Percentiles rank a stretch among this genome's conserved stretches.
Conservation (phyloP, 2,888 invertebrate genomes). For the Apeira syringaria region DNA sequence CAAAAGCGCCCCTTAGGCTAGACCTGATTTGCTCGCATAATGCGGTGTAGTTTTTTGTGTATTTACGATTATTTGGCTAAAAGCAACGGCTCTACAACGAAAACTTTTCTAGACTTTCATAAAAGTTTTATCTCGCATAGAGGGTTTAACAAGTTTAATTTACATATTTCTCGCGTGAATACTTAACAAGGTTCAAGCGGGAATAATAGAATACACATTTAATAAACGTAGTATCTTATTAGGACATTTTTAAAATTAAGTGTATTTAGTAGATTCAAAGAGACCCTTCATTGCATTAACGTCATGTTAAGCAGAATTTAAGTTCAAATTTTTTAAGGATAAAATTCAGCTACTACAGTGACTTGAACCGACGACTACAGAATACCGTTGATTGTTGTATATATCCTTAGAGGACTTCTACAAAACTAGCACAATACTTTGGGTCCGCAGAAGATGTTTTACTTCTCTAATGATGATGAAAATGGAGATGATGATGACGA, state of each 20-base stretch:
- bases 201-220: conserved; percentile 27
- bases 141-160: conserved; percentile 27
- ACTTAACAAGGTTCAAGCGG: conserved; percentile 24
- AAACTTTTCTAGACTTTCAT: conserved; percentile 21
- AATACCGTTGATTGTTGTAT: too few species aligned
- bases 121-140: conserved; percentile 35
- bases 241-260: conserved; percentile 36
- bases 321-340: too few species aligned
- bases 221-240: conserved; percentile 28
- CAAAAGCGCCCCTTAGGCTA: conserved; percentile 13
- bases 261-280: too few species aligned
- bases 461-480: too few species aligned
- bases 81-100: conserved; percentile 17
- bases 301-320: too few species aligned
- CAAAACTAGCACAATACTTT: too few species aligned
- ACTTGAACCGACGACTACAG: too few species aligned
- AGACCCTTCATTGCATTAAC: too few species aligned
- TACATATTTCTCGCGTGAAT: conserved; percentile 37
- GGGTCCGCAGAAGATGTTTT: too few species aligned
- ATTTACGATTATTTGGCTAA: conserved; percentile 20
- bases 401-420: too few species aligned
- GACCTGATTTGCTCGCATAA: neutral
- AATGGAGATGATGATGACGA: too few species aligned
- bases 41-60: conserved; percentile 3
- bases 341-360: too few species aligned